Evolutionary conservation across 1,140 invertebrate species (phyloP).

Genomic region (Subanguina moxae): DNA sequence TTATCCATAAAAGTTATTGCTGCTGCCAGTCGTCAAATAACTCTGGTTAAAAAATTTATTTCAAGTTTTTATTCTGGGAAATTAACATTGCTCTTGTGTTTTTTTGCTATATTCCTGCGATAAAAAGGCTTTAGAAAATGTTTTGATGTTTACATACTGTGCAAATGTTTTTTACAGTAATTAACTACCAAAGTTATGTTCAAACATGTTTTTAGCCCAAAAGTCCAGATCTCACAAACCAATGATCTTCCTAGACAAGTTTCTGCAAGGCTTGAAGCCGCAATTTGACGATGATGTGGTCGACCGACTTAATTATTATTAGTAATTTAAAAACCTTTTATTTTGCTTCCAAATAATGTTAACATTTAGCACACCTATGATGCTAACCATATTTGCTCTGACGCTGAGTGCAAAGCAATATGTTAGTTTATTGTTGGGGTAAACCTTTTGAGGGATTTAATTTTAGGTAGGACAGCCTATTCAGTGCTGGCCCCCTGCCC

Average conservation of each 20-base stretch:
- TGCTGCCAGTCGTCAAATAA: too few relatives aligned
- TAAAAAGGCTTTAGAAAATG: too few relatives aligned
- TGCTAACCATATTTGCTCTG: constrained; percentile 59
- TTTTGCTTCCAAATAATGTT: constrained; percentile 54
- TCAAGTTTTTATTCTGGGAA: too few relatives aligned
- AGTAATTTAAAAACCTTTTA: background rate
- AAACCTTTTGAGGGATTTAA: background rate
- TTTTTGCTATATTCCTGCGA: too few relatives aligned
- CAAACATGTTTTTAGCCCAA: too few relatives aligned
- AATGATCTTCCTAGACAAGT: constrained; percentile 59
- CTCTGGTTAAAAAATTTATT: too few relatives aligned
- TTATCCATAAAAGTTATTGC: too few relatives aligned
- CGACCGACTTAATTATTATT: constrained; percentile 63
- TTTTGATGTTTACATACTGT: too few relatives aligned
- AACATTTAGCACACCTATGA: constrained; percentile 56
- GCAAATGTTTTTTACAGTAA: too few relatives aligned
- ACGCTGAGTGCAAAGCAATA: constrained; percentile 55
- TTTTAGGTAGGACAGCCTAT: constrained; percentile 53
- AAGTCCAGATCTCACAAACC: too few relatives aligned
- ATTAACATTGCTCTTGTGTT: too few relatives aligned
- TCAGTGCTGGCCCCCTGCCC: constrained; percentile 59
- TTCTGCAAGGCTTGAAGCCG: constrained; percentile 58
- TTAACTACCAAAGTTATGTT: too few relatives aligned
- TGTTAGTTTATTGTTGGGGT: constrained; percentile 27
- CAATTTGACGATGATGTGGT: constrained; percentile 64